phyloP scores from a whole-genome alignment of 2,797 vertebrate genomes.

The Ataeniobius toweri region DNA sequence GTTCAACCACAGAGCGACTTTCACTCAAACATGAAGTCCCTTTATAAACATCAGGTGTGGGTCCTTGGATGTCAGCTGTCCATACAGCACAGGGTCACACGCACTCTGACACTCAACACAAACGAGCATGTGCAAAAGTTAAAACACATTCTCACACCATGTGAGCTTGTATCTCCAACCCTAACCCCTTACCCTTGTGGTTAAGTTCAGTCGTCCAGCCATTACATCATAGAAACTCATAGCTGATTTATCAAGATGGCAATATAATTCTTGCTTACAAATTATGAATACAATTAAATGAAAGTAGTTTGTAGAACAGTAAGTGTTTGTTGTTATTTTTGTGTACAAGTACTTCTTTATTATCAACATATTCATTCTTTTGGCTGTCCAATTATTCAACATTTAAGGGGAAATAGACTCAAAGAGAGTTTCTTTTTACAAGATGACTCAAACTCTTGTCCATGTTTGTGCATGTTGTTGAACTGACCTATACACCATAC shows the following conservation, averaged over 20 bases:
- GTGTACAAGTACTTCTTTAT: neutral
- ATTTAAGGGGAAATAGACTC: neutral
- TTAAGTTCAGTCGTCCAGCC: neutral
- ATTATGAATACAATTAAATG: neutral
- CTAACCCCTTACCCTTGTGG: too few relatives aligned
- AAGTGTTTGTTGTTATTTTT: neutral
- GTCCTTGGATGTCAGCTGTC: constrained; percentile 58
- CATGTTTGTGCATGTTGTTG: neutral
- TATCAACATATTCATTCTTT: neutral
- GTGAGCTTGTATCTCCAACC: neutral
- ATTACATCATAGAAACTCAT: neutral
- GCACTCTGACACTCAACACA: neutral
- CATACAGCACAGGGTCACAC: constrained; percentile 30
- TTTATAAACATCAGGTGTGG: constrained; percentile 44
- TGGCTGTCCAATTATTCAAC: neutral
- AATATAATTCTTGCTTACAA: neutral
- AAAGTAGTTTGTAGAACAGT: too few relatives aligned
- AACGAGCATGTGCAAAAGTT: constrained; percentile 13
- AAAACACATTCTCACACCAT: constrained; percentile 25
- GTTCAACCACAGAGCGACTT: neutral
- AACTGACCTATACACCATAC: neutral
- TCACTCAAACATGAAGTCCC: neutral
- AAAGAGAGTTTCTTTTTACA: neutral
- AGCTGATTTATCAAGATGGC: neutral
- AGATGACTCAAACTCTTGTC: neutral